phyloP scores from a whole-genome alignment of 2,113 vertebrate species.

The Sylvia atricapilla region DNA sequence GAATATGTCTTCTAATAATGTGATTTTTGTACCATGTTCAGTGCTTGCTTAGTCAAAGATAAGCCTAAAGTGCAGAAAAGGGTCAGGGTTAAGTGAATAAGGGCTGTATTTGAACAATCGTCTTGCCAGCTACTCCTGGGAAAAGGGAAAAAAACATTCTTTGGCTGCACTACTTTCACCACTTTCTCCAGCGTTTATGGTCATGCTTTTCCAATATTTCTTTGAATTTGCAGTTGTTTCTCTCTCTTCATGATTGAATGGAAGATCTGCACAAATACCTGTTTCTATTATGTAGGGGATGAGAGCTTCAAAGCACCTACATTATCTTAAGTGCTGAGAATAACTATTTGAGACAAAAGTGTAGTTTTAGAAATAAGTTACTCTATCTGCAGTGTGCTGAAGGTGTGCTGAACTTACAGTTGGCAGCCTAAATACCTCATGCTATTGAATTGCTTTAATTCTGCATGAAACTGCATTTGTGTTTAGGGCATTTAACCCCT shows the following conservation, averaged over 20 bases:
- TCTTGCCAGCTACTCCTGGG: neutral
- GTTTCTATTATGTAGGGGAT: neutral
- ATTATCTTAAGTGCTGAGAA: neutral
- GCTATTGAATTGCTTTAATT: neutral
- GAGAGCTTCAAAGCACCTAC: neutral
- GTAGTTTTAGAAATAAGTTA: neutral
- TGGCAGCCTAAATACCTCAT: neutral
- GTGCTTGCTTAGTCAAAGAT: neutral
- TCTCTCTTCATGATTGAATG: neutral
- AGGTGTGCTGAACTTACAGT: fast-evolving
- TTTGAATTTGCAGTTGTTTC: neutral
- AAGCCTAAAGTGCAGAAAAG: neutral
- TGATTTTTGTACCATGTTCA: neutral
- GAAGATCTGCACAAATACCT: neutral
- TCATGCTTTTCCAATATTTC: neutral
- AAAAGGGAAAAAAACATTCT: neutral
- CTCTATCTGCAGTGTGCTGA: neutral
- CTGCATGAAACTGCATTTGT: neutral
- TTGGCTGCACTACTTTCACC: neutral
- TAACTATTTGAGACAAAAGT: neutral
- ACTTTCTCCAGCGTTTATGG: neutral
- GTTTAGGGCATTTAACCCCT: neutral
- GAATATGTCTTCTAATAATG: neutral
- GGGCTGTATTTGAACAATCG: neutral
- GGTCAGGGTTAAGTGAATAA: neutral